Evolutionary conservation across 2,797 vertebrate species (phyloP).

Genomic region (Diplodus sargus): DNA sequence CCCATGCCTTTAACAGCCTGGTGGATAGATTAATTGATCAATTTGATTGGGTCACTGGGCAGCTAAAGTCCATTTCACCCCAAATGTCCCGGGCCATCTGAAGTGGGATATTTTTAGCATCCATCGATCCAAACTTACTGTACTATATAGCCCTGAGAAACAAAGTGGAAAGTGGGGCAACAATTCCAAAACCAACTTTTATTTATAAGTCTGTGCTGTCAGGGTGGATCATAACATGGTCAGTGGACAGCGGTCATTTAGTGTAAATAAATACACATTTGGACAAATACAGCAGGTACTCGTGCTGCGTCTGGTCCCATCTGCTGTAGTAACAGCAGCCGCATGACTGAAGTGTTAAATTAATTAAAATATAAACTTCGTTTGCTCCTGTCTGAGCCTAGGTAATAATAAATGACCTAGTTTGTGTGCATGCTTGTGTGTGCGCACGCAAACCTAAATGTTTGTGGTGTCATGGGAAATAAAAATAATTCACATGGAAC

Average conservation of each 20-base stretch:
- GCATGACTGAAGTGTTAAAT: conserved; percentile 14
- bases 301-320: neutral
- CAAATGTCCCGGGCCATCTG: conserved; percentile 60
- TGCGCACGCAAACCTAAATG: conserved; percentile 9
- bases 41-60: conserved; percentile 57
- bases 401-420: conserved; percentile 49
- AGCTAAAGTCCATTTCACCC: conserved; percentile 61
- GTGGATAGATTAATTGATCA: conserved; percentile 50
- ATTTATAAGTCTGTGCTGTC: neutral
- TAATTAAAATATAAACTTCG: conserved; percentile 55
- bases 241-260: too few species aligned
- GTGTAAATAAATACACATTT: neutral
- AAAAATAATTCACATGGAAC: conserved; percentile 56
- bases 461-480: conserved; percentile 48
- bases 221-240: neutral
- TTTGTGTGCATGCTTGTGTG: conserved; percentile 45
- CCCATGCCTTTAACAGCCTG: conserved; percentile 12
- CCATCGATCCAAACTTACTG: conserved; percentile 64
- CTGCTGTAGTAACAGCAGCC: neutral
- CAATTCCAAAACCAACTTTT: conserved; percentile 14
- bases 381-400: conserved; percentile 37
- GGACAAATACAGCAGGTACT: neutral
- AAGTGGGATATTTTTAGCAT: conserved; percentile 35
- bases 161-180: conserved; percentile 39
- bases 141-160: conserved; percentile 37